Conservation (phyloP, 2,113 vertebrate species). For the Craseonycteris thonglongyai region DNA sequence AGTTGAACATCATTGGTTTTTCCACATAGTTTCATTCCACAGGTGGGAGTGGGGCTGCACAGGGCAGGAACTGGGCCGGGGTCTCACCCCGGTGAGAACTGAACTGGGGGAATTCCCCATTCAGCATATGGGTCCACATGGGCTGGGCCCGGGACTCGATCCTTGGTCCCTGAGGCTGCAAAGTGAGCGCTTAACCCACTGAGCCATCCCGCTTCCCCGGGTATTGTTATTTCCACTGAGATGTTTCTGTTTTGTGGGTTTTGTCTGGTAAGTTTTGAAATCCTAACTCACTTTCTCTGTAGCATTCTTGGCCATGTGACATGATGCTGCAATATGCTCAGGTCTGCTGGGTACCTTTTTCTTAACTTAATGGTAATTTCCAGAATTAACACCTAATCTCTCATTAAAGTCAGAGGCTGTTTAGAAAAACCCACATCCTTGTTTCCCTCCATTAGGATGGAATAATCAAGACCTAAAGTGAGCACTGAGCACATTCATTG, state of each 20-base stretch:
- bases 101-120: too few relatives aligned
- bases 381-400: background rate
- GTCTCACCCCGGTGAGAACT: too few relatives aligned
- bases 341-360: background rate
- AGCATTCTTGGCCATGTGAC: background rate
- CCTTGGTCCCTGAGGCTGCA: too few relatives aligned
- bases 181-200: too few relatives aligned
- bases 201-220: too few relatives aligned
- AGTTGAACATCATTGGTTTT: too few relatives aligned
- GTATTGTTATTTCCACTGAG: background rate
- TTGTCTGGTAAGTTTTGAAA: background rate
- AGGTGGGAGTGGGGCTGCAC: too few relatives aligned
- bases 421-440: background rate
- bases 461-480: background rate
- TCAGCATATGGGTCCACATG: too few relatives aligned
- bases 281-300: background rate
- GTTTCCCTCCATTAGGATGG: background rate
- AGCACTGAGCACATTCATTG: background rate
- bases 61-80: too few relatives aligned
- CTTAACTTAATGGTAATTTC: background rate
- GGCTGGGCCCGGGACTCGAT: too few relatives aligned
- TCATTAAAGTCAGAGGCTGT: background rate
- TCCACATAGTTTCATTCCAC: too few relatives aligned
- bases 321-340: background rate
- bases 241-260: conserved; percentile 4